phyloP scores from a whole-genome alignment of 2,113 vertebrate genomes.

The Platysteira castanea region DNA sequence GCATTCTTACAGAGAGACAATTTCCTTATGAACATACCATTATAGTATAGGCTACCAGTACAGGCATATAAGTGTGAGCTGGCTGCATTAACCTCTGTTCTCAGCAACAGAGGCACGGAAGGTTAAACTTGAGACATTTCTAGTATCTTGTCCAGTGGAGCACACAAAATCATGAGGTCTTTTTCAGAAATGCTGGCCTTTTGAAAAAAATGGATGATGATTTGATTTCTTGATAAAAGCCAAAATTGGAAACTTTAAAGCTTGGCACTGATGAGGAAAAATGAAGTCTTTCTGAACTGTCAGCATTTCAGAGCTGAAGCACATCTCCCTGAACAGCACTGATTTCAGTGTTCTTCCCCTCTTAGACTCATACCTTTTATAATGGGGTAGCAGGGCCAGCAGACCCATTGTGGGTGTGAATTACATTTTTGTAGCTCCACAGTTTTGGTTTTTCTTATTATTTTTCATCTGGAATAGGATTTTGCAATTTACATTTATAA shows the following conservation, averaged over 20 bases:
- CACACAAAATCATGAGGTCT: neutral
- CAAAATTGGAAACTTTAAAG: conserved; percentile 38
- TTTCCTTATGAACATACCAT: rapidly evolving
- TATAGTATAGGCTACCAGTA: neutral
- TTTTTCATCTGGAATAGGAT: neutral
- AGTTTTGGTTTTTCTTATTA: neutral
- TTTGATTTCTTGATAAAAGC: conserved; percentile 37
- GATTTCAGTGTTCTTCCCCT: neutral
- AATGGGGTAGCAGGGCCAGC: neutral
- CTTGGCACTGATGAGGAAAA: conserved; percentile 45
- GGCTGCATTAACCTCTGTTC: neutral
- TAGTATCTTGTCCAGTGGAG: neutral
- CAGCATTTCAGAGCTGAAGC: conserved; percentile 21
- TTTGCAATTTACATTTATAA: neutral
- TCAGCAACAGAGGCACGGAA: neutral
- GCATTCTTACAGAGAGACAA: neutral
- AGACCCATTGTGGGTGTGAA: neutral
- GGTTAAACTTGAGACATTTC: neutral
- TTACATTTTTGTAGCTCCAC: neutral
- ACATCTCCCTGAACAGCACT: conserved; percentile 8
- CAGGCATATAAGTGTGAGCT: neutral
- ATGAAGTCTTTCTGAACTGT: conserved; percentile 26
- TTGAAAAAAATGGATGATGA: neutral
- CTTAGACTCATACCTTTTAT: neutral
- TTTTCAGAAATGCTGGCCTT: conserved; percentile 11